Conservation (phyloP, 2,797 vertebrate species). For the Octomys mimax region DNA sequence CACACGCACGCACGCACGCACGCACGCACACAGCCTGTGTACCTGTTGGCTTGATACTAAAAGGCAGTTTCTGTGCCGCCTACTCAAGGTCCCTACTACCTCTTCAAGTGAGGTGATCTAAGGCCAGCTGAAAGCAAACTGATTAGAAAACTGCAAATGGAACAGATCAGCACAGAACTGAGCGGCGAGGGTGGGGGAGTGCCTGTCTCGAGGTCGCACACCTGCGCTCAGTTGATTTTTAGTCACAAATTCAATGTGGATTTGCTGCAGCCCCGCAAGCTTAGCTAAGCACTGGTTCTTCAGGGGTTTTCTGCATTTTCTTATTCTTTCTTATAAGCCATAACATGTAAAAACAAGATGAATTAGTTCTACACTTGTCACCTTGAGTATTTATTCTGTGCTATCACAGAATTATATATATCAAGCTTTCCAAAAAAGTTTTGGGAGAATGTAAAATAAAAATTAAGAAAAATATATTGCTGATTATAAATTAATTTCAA, state of each 20-base stretch:
- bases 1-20: neutral
- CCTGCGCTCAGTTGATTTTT: neutral
- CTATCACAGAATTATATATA: neutral
- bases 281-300: neutral
- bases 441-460: neutral
- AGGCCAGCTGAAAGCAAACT: neutral
- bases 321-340: neutral
- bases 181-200: neutral
- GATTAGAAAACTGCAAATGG: neutral
- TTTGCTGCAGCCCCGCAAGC: neutral
- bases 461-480: neutral
- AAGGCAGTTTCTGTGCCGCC: neutral
- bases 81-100: neutral
- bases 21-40: neutral
- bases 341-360: neutral
- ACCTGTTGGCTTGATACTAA: neutral
- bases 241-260: neutral
- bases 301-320: neutral
- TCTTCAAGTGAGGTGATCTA: neutral
- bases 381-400: neutral
- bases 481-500: neutral
- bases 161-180: too few species aligned
- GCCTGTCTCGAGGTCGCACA: rapidly evolving
- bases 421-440: neutral
- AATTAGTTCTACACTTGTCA: neutral